Evolutionary conservation across 2,113 vertebrate species (phyloP).

Genomic region (Motacilla alba): DNA sequence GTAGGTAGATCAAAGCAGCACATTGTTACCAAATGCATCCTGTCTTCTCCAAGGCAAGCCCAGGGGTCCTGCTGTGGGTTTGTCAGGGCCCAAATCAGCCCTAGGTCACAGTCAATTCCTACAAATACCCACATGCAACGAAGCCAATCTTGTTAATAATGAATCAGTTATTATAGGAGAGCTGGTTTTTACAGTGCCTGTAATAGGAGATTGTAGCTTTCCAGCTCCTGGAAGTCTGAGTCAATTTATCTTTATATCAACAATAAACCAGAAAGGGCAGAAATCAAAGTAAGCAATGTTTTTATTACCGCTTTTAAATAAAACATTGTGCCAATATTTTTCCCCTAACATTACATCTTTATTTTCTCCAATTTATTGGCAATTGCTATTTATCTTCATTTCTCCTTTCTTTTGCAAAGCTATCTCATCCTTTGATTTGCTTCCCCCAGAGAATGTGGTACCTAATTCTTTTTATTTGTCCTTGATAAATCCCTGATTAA

Average conservation of each 20-base stretch:
- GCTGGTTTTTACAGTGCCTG: constrained; percentile 10
- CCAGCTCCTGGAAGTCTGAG: not conserved
- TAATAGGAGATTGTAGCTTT: not conserved
- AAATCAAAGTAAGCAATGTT: constrained; percentile 53
- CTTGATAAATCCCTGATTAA: constrained; percentile 35
- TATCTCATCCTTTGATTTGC: constrained; percentile 22
- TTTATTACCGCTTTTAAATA: constrained; percentile 55
- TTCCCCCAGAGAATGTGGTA: not conserved
- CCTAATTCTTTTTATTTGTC: constrained; percentile 11
- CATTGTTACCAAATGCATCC: not conserved
- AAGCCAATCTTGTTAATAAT: constrained; percentile 39
- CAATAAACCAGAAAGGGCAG: constrained; percentile 49
- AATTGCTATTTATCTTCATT: constrained; percentile 39
- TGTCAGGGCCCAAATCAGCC: not conserved
- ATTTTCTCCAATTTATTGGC: constrained; percentile 30
- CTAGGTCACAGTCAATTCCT: not conserved
- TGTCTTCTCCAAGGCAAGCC: not conserved
- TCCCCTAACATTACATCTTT: not conserved
- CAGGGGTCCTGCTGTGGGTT: not conserved
- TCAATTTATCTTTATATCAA: constrained; percentile 59
- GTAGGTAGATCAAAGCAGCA: not conserved
- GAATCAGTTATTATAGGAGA: not conserved
- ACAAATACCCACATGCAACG: not conserved
- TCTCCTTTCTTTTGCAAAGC: not conserved
- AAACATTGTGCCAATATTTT: constrained; percentile 36